These are phyloP conservation scores for Pyxicephalus adspersus DNA, from an alignment of 2,113 vertebrate species.

Conservation along the genomic window DNA sequence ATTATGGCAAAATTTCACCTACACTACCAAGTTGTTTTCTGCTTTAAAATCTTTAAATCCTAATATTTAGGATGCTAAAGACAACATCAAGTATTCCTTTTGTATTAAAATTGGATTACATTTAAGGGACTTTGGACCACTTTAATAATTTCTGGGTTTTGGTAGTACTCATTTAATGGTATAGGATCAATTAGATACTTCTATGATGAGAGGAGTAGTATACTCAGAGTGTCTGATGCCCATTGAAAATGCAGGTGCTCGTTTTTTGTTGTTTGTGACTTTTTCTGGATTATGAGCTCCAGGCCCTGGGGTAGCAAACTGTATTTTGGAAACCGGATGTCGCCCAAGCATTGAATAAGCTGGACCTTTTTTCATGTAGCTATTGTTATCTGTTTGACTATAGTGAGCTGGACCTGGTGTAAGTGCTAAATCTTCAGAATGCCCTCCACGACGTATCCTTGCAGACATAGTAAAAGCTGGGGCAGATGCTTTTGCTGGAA, in stretches of 20 bases:
- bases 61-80: too few species aligned
- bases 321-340: conserved; percentile 57
- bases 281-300: conserved; percentile 80
- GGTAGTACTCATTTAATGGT: neutral
- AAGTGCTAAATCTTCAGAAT: conserved; percentile 74
- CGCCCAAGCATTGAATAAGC: conserved; percentile 85
- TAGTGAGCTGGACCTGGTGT: conserved; percentile 82
- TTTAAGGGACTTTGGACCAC: too few species aligned
- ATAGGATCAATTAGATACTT: conserved; percentile 62
- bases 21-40: too few species aligned
- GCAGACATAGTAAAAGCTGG: conserved; percentile 75
- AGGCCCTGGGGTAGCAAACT: conserved; percentile 72
- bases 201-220: conserved; percentile 71
- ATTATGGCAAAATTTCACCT: too few species aligned
- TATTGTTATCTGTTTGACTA: conserved; percentile 72
- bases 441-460: conserved; percentile 61
- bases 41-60: too few species aligned
- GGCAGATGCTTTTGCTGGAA: conserved; percentile 75
- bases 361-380: conserved; percentile 74
- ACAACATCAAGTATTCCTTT: too few species aligned
- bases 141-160: too few species aligned
- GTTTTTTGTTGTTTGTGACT: conserved; percentile 67
- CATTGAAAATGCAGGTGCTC: conserved; percentile 77
- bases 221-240: conserved; percentile 80
- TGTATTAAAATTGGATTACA: too few species aligned